Evolutionary conservation across 2,797 vertebrate genomes (phyloP).

Genomic region (Cossypha dichroa): DNA sequence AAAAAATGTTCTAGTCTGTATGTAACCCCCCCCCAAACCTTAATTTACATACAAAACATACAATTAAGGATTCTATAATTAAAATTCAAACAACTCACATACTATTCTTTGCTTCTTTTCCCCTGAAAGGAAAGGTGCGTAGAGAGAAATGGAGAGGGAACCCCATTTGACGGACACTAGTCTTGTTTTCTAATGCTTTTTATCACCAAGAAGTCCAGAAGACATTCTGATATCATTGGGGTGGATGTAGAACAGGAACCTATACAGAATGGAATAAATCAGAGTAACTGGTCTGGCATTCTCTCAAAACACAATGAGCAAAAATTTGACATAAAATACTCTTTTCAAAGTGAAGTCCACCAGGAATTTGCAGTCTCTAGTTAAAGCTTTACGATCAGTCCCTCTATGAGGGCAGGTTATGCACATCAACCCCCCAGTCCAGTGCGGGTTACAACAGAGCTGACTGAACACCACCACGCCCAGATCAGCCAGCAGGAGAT

Average conservation of each 20-base stretch:
- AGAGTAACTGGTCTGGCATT: background rate
- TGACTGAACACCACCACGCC: background rate
- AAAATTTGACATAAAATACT: background rate
- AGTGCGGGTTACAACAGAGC: background rate
- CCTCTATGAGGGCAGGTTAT: background rate
- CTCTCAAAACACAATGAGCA: background rate
- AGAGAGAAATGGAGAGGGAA: slow-evolving; percentile 26
- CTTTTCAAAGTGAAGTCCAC: background rate
- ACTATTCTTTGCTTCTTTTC: slow-evolving; percentile 49
- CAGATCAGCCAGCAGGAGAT: background rate
- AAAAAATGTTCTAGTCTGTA: no score
- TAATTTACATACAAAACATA: background rate
- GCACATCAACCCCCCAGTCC: background rate
- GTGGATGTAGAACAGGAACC: background rate
- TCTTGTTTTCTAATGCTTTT: slow-evolving; percentile 10
- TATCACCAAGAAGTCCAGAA: background rate
- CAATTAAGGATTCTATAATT: background rate
- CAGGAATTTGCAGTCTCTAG: background rate
- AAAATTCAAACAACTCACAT: slow-evolving; percentile 44
- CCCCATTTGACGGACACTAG: slow-evolving; percentile 44
- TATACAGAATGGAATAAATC: background rate
- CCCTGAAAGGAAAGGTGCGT: slow-evolving; percentile 19
- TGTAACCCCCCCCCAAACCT: no score
- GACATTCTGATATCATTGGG: background rate
- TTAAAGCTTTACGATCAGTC: background rate